These are phyloP conservation scores for Montipora efflorescens DNA, from an alignment of 64 coral and sea anemone genomes.

Conservation along the genomic window DNA sequence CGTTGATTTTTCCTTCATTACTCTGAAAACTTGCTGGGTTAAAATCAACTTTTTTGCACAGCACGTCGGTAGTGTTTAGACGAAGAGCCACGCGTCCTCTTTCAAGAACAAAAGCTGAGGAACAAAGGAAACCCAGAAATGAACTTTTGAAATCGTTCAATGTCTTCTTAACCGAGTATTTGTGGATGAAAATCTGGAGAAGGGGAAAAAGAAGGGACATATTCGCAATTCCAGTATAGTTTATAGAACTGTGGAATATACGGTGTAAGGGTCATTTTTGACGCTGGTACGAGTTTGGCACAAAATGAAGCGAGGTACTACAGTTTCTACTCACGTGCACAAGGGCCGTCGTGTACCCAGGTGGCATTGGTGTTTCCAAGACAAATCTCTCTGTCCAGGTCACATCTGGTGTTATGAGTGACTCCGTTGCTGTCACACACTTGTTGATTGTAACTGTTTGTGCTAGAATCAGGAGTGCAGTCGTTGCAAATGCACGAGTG, in stretches of 20 bases:
- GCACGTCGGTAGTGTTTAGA: conserved; percentile 76
- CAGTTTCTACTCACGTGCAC: background rate
- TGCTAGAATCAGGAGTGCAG: background rate
- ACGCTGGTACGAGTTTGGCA: too few species aligned
- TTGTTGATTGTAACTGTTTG: background rate
- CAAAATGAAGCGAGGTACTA: background rate
- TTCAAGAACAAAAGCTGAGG: conserved; percentile 67
- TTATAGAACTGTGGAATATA: too few species aligned
- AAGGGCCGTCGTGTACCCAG: background rate
- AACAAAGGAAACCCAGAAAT: background rate
- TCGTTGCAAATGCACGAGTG: background rate
- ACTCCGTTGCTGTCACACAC: background rate
- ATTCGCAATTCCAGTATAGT: too few species aligned
- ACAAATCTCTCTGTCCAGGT: background rate
- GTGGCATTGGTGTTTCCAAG: conserved; percentile 1
- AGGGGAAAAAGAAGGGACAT: too few species aligned
- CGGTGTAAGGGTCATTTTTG: too few species aligned
- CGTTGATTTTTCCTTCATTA: conserved; percentile 30
- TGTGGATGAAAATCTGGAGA: too few species aligned
- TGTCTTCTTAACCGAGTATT: too few species aligned
- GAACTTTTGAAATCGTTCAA: too few species aligned
- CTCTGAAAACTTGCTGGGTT: background rate
- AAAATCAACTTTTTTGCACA: conserved; percentile 56
- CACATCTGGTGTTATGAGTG: background rate
- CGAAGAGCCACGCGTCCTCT: conserved; percentile 67